These are phyloP conservation scores for Aurelia sp. DNA, from an alignment of 30 jellyfish, hydroid and myxozoan genomes.

Conservation along the genomic window DNA sequence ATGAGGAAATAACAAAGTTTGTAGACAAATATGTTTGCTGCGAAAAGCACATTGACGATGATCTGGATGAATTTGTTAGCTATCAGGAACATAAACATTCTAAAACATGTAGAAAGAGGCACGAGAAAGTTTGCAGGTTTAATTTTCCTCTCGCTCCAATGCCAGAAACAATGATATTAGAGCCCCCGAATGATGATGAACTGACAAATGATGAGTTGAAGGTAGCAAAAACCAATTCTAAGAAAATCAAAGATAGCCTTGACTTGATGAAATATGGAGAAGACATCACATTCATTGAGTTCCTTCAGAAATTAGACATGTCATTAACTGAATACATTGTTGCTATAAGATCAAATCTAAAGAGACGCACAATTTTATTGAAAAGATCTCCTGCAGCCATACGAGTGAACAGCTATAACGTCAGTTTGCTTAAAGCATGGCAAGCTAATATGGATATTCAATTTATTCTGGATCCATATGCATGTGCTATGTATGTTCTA, in stretches of 20 bases:
- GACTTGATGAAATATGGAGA: slow-evolving; percentile 37
- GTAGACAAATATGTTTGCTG: slow-evolving; percentile 40
- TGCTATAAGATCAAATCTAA: neutral
- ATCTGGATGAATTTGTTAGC: slow-evolving; percentile 3
- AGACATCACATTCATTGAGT: slow-evolving; percentile 8
- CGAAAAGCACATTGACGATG: neutral
- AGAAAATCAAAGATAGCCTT: neutral
- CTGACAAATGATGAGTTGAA: neutral
- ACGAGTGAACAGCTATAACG: slow-evolving; percentile 15
- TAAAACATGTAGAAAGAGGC: slow-evolving; percentile 53
- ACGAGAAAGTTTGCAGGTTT: slow-evolving; percentile 41
- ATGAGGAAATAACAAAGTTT: slow-evolving; percentile 3
- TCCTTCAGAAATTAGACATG: slow-evolving; percentile 7
- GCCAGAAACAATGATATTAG: slow-evolving; percentile 25
- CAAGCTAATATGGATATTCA: slow-evolving; percentile 1
- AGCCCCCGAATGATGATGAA: neutral
- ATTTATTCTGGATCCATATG: slow-evolving; percentile 37
- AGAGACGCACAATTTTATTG: neutral
- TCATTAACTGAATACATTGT: neutral
- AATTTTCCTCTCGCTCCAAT: slow-evolving; percentile 41
- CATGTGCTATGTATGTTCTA: slow-evolving; percentile 16
- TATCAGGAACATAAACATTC: slow-evolving; percentile 62
- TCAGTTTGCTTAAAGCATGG: slow-evolving; percentile 27
- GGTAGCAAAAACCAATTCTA: neutral
- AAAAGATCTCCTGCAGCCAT: neutral